Conservation (phyloP, 2,797 vertebrate species). For the Micrastur ruficollis region DNA sequence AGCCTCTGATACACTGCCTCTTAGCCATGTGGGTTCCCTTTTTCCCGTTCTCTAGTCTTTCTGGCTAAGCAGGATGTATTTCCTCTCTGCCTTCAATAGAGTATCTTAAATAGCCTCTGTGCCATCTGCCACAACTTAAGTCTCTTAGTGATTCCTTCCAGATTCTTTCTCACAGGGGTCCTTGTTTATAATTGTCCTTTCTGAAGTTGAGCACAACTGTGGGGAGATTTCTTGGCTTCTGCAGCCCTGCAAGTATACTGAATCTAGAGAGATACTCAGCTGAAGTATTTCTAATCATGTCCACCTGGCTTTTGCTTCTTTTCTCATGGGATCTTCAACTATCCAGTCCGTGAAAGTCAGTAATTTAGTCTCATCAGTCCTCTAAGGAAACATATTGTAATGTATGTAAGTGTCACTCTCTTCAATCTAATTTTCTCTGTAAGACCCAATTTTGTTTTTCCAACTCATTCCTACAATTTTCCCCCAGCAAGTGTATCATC, state of each 20-base stretch:
- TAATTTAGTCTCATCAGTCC: neutral
- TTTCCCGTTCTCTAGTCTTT: neutral
- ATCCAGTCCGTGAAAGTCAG: neutral
- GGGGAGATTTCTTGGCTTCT: neutral
- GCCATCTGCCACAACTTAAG: neutral
- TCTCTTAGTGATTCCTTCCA: neutral
- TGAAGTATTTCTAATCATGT: neutral
- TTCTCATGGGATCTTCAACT: neutral
- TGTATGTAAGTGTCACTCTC: neutral
- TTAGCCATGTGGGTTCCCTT: fast-evolving
- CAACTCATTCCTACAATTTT: neutral
- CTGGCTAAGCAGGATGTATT: neutral
- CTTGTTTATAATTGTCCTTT: neutral
- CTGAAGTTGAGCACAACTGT: neutral
- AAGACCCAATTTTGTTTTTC: neutral
- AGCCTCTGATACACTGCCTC: neutral
- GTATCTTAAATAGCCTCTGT: neutral
- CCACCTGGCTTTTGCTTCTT: neutral
- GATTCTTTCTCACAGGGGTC: neutral
- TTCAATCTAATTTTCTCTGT: neutral
- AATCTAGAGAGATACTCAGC: neutral
- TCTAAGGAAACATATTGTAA: neutral
- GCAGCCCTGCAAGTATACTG: neutral
- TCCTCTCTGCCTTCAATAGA: neutral
- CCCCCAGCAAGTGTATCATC: neutral